Evolutionary conservation across 1,140 invertebrate genomes (phyloP).

Genomic region (Centruroides vittatus): DNA sequence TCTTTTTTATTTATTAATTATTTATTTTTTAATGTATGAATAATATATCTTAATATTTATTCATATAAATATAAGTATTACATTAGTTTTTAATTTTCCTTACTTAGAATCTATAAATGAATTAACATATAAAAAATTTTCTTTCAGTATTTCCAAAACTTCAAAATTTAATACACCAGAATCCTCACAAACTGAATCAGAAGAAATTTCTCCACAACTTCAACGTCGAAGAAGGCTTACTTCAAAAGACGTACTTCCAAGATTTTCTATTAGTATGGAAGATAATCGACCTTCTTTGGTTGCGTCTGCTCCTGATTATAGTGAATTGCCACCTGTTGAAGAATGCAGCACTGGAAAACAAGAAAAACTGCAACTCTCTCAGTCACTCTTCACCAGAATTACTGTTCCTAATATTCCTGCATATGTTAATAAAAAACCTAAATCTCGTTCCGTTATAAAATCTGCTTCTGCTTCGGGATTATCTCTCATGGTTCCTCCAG

Average conservation of each 20-base stretch:
- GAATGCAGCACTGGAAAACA: constrained; percentile 15
- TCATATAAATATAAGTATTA: too few relatives aligned
- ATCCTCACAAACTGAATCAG: too few relatives aligned
- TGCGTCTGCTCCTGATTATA: constrained; percentile 8
- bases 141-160: too few relatives aligned
- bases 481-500: constrained; percentile 75
- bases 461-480: constrained; percentile 86
- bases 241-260: constrained; percentile 7
- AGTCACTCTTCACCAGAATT: constrained; percentile 3
- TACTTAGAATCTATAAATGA: too few relatives aligned
- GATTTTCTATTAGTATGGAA: constrained; percentile 15
- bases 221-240: background rate
- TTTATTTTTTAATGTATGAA: too few relatives aligned
- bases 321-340: constrained; percentile 34
- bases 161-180: too few relatives aligned
- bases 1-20: too few relatives aligned
- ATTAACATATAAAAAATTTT: too few relatives aligned
- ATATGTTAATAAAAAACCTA: constrained; percentile 24
- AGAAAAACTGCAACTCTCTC: too few relatives aligned
- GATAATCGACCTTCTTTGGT: background rate
- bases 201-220: too few relatives aligned
- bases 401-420: constrained; percentile 14
- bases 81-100: too few relatives aligned
- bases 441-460: constrained; percentile 58
- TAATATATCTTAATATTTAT: too few relatives aligned